Evolutionary conservation across 2,888 invertebrate species (phyloP), one percentile per base, ranked within the genome.

Genomic region (Agrotis segetum): DNA sequence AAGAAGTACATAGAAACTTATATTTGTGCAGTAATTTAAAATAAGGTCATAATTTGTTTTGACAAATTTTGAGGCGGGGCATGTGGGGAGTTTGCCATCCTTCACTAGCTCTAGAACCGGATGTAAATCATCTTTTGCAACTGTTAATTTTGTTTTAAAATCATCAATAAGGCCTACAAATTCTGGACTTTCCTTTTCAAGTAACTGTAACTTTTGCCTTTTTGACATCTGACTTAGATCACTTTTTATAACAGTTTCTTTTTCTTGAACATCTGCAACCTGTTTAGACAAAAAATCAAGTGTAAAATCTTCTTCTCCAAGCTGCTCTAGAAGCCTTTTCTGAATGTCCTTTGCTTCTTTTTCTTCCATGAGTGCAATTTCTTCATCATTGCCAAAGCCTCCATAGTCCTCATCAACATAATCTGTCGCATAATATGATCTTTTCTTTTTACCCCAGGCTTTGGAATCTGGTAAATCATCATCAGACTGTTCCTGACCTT

Each of bases 171-270:
- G 95, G 6, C 97, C 97, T 67, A 97, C 91, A 89, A 99, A 97
- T 93, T 99, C 99, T 3, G 99, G 99, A 62, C 98, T 98, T 92
- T 99, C 98, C 88, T 98, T 98, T 89, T 98, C 97, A 80, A 99
- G 94, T 66, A 99, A 91, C 86, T 98, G 97, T 67, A 97, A 88
- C 87, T 98, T 98, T 90, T 99, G 98, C 68, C 97, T 96, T 86
- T 97, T 97, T 17, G 97, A 97, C 87, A 99, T 95, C 85, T 97
- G 97, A 67, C 97, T 97, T 59, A 99, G 94, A 94, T 99, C 98
- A 84, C 97, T 97, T 93, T 97, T 97, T 50, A 99, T 97, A 70
- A 97, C 92, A 83, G 97, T 96, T 82, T 96, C 96, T 69, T 96
- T 95, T 71, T 95, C 92, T 74, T 96, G 94, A 62, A 90, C 90